Conservation (phyloP, 2,888 invertebrate species). For the Spisula subtruncata region DNA sequence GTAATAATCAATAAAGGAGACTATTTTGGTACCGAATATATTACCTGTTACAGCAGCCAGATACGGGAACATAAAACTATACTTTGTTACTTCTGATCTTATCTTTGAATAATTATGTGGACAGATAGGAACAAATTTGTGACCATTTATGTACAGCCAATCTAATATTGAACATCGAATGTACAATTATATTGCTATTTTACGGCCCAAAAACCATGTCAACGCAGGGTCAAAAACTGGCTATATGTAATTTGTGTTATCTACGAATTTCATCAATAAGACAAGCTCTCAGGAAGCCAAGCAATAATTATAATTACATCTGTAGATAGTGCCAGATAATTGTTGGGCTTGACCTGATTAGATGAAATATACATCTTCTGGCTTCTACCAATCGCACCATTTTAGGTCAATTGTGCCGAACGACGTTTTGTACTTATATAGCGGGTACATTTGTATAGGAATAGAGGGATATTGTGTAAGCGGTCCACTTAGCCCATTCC, state of each 20-base stretch:
- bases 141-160: background rate
- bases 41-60: background rate
- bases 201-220: background rate
- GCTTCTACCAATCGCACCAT: too few species aligned
- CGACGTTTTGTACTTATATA: too few species aligned
- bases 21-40: background rate
- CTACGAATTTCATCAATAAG: background rate
- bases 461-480: too few species aligned
- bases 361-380: background rate
- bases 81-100: background rate
- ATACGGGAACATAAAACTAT: background rate
- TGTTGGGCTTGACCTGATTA: background rate
- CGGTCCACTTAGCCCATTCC: too few species aligned
- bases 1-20: background rate
- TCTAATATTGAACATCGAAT: background rate
- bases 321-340: too few species aligned
- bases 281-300: background rate
- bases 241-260: background rate
- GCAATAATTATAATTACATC: background rate
- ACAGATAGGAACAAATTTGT: background rate
- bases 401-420: too few species aligned
- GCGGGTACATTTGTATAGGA: too few species aligned
- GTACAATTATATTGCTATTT: background rate
- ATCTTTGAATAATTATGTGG: background rate
- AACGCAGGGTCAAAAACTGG: background rate